A percentile compares a stretch with the other conserved stretches of the same genome.
These are phyloP conservation scores for Conopomorpha cramerella DNA, from an alignment of 1,140 invertebrate species.

Conservation along the genomic window DNA sequence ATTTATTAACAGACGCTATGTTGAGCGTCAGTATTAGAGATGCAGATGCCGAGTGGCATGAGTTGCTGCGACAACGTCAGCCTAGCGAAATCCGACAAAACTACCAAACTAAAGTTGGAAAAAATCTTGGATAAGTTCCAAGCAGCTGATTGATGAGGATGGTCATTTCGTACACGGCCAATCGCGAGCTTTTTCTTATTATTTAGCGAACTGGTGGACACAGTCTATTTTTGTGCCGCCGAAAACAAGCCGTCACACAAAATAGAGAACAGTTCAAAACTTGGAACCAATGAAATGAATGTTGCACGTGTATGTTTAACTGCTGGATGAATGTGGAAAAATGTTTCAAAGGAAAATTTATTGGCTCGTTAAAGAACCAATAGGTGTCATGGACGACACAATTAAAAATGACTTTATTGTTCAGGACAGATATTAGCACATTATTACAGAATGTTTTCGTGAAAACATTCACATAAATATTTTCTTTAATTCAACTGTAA, in stretches of 20 bases:
- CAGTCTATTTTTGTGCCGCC: slow-evolving; percentile 50
- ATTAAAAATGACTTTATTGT: too few species aligned
- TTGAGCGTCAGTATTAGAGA: too few species aligned
- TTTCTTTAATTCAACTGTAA: too few species aligned
- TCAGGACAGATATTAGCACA: too few species aligned
- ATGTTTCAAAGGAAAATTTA: too few species aligned
- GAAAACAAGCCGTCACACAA: slow-evolving; percentile 49
- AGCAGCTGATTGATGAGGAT: slow-evolving; percentile 61
- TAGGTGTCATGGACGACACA: too few species aligned
- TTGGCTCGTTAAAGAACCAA: too few species aligned
- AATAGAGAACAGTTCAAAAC: slow-evolving; percentile 11
- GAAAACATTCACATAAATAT: too few species aligned
- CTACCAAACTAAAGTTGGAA: slow-evolving; percentile 57
- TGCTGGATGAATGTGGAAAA: slow-evolving; percentile 13
- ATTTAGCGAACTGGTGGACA: slow-evolving; percentile 55
- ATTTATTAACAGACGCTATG: too few species aligned
- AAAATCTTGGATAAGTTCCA: slow-evolving; percentile 54
- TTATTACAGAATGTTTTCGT: too few species aligned
- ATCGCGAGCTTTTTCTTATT: slow-evolving; percentile 58
- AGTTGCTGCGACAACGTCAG: too few species aligned
- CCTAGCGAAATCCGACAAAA: slow-evolving; percentile 48
- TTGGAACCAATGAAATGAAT: slow-evolving; percentile 1
- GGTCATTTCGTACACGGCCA: slow-evolving; percentile 59
- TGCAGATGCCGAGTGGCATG: too few species aligned
- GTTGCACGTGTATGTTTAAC: slow-evolving; percentile 12